Conservation (phyloP, 2,113 vertebrate species). For the Calypte anna region DNA sequence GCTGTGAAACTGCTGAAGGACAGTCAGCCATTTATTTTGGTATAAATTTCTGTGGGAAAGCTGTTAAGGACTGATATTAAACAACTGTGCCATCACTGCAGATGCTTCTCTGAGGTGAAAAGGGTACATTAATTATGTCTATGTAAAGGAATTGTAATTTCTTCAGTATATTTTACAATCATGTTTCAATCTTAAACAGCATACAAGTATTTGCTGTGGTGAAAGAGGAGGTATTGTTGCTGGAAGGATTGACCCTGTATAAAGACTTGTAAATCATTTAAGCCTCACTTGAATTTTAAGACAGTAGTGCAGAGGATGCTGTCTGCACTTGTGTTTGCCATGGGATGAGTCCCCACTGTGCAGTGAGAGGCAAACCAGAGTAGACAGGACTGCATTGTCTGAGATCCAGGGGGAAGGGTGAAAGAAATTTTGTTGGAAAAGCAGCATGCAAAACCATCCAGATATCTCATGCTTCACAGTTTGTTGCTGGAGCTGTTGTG, state of each 20-base stretch:
- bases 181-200: neutral
- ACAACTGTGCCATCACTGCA: neutral
- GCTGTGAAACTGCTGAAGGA: neutral
- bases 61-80: neutral
- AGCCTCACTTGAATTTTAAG: neutral
- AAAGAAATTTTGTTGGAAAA: neutral
- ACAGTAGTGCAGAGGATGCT: neutral
- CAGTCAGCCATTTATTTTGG: neutral
- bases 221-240: neutral
- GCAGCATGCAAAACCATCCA: neutral
- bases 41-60: neutral
- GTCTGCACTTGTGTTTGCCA: neutral
- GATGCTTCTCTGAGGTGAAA: neutral
- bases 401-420: neutral
- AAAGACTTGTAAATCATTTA: neutral
- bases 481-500: neutral
- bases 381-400: neutral
- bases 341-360: neutral
- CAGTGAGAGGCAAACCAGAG: neutral
- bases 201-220: neutral
- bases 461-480: neutral
- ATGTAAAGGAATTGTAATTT: neutral
- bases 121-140: neutral
- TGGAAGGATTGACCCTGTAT: neutral
- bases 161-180: neutral